Base-by-base conservation (phyloP, 2,113 vertebrate species). In the Crypturellus undulatus region DNA sequence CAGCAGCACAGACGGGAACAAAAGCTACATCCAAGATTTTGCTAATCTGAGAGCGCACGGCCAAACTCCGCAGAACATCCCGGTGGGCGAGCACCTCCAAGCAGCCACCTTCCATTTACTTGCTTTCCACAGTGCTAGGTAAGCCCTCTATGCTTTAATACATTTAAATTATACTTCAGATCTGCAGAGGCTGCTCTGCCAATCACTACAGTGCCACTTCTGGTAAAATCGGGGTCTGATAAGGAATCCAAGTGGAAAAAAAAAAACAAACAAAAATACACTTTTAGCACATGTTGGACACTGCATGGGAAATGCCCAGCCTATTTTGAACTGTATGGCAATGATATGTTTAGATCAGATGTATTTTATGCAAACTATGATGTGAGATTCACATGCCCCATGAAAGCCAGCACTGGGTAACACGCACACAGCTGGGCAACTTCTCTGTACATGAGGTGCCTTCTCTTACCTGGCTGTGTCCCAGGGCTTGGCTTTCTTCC, bases 391-490 rank as follows among this genome's bases (percentile, higher is more conserved):
- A 24, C 36, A 30, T 38, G 26, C 60, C 24, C 38, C 59, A 10
- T 34, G 34, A 56, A 34, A 86, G 45, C 68, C 59, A 43, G 64
- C 79, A 38, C 73, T 43, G 62, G 34, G 64, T 11, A 0, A 2
- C 3, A 8, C 4, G 3, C 6, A 7, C 1, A 70, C 32, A 54
- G 32, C 77, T 81, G 21, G 64, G 72, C 40, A 56, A 49, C 65
- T 79, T 52, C 52, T 36, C 45, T 54, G 77, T 76, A 45, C 62
- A 24, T 69, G 15, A 87, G 63, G 54, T 93, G 67, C 42, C 15
- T 59, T 87, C 62, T 81, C 80, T 81, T 58, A 97, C 97, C 96
- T 96, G 96, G 83, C 88, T 65, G 42, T 87, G 80, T 51, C 87
- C 92, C 95, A 85, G 0, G 63, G n/a, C 40, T 68, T 87, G 96